Evolutionary conservation across 2,888 invertebrate species (phyloP).

Genomic region (Drosophila buzzatii): DNA sequence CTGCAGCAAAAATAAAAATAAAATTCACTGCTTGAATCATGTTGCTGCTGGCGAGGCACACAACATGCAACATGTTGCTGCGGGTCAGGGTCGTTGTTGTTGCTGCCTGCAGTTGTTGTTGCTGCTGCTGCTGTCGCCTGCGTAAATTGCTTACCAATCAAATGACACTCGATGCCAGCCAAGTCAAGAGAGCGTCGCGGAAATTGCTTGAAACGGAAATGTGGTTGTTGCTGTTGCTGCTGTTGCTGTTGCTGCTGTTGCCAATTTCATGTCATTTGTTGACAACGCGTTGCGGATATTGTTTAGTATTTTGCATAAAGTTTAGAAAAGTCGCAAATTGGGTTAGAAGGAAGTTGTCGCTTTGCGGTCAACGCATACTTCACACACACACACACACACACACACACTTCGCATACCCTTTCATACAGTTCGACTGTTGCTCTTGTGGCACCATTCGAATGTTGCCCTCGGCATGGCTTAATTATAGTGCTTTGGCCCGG

Average conservation of each 20-base stretch:
- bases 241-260: slow-evolving; percentile 51
- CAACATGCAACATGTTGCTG: slow-evolving; percentile 74
- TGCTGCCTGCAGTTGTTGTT: slow-evolving; percentile 10
- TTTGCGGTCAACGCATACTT: slow-evolving; percentile 29
- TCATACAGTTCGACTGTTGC: slow-evolving; percentile 33
- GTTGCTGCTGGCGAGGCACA: slow-evolving; percentile 43
- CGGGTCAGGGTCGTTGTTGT: slow-evolving; percentile 70
- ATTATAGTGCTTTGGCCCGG: slow-evolving; percentile 83
- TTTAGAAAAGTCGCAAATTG: slow-evolving; percentile 53
- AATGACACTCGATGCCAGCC: slow-evolving; percentile 61
- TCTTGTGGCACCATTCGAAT: slow-evolving; percentile 58
- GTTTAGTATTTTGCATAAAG: slow-evolving; percentile 76
- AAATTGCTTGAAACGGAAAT: slow-evolving; percentile 81
- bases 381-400: slow-evolving; percentile 5
- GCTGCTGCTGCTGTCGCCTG: slow-evolving; percentile 42
- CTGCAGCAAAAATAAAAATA: slow-evolving; percentile 8
- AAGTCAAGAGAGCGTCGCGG: slow-evolving; percentile 63
- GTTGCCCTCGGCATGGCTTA: slow-evolving; percentile 83
- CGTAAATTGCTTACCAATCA: slow-evolving; percentile 77
- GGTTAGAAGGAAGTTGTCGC: slow-evolving; percentile 76
- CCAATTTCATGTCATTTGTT: slow-evolving; percentile 79
- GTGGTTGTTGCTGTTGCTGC: slow-evolving; percentile 59
- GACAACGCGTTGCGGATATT: slow-evolving; percentile 78
- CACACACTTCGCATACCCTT: not conserved
- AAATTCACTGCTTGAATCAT: slow-evolving; percentile 40